Conservation (phyloP, 2,797 vertebrate species). For the Chiroxiphia lanceolata region DNA sequence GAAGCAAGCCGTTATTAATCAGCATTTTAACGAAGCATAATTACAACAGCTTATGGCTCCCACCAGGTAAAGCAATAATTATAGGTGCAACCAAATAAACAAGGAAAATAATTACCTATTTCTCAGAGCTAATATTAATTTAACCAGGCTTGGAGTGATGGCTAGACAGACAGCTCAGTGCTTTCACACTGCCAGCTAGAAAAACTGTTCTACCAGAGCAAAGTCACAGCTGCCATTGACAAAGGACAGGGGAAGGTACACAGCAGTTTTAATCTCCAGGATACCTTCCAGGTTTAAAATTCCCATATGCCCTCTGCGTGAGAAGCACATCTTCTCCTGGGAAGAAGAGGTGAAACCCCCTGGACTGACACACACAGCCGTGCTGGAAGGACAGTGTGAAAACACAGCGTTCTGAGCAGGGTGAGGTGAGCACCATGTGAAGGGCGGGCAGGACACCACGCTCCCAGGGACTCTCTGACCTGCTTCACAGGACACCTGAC, state of each 20-base stretch:
- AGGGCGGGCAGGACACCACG: neutral
- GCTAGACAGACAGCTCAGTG: slow-evolving; percentile 44
- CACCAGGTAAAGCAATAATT: slow-evolving; percentile 74
- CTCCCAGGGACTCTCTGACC: neutral
- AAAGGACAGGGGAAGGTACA: neutral
- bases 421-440: neutral
- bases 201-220: neutral
- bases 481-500: neutral
- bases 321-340: neutral
- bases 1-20: slow-evolving; percentile 73
- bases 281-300: neutral
- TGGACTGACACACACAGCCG: neutral
- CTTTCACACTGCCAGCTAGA: neutral
- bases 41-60: slow-evolving; percentile 75
- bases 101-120: slow-evolving; percentile 69
- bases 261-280: neutral
- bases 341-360: neutral
- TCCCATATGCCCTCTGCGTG: neutral
- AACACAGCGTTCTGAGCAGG: neutral
- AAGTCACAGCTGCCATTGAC: neutral
- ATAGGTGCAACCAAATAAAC: slow-evolving; percentile 75
- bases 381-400: neutral
- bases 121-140: slow-evolving; percentile 72
- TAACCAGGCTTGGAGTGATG: slow-evolving; percentile 59
- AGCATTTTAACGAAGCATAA: slow-evolving; percentile 78